phyloP scores from a whole-genome alignment of 2,113 vertebrate species.

The Dipodomys ordii region DNA sequence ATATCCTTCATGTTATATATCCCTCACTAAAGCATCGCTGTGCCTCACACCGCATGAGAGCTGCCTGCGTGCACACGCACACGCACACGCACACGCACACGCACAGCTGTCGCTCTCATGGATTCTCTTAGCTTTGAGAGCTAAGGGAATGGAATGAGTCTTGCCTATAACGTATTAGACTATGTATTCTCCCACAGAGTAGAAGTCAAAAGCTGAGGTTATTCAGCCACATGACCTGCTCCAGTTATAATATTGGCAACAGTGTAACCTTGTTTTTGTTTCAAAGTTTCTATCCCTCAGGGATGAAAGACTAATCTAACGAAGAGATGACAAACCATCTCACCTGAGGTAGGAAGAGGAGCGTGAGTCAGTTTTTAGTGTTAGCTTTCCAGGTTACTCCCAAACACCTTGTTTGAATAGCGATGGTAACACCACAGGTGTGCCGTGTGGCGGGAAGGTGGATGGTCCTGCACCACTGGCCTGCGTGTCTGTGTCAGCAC shows the following conservation, averaged over 20 bases:
- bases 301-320: background rate
- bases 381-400: constrained; percentile 14
- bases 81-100: background rate
- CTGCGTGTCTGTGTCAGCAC: constrained; percentile 51
- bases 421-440: background rate
- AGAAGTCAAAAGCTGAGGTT: background rate
- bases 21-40: background rate
- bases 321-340: background rate
- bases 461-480: constrained; percentile 15
- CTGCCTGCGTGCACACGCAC: background rate
- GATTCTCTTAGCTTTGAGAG: background rate
- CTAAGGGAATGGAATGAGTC: background rate
- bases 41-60: background rate
- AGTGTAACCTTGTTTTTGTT: background rate
- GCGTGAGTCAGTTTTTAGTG: background rate
- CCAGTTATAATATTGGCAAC: background rate
- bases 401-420: background rate
- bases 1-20: background rate
- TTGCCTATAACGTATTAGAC: background rate
- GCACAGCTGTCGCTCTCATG: background rate
- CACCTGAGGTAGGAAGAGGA: background rate
- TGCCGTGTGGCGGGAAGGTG: background rate
- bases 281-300: constrained; percentile 18
- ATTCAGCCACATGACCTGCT: background rate
- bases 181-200: background rate